Evolutionary conservation across 1,140 invertebrate genomes (phyloP).

Genomic region (Heliconius himera): DNA sequence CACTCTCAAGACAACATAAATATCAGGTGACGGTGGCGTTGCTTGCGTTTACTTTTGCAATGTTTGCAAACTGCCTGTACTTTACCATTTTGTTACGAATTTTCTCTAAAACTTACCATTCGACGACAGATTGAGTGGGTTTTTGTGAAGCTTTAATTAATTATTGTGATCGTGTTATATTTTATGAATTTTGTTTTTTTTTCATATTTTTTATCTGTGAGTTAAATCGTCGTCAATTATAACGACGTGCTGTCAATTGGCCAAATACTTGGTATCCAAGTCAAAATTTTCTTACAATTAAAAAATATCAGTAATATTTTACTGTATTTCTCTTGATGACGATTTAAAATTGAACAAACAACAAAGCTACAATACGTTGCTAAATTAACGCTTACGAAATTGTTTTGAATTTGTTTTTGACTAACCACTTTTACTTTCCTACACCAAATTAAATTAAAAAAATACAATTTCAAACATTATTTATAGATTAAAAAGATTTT

Average conservation of each 20-base stretch:
- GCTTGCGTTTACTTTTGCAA: constrained; percentile 26
- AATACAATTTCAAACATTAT: background rate
- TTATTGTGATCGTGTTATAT: background rate
- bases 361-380: background rate
- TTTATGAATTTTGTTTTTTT: background rate
- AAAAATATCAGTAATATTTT: background rate
- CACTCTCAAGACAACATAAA: constrained; percentile 76
- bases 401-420: background rate
- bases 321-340: background rate
- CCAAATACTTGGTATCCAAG: no score
- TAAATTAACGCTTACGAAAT: no score
- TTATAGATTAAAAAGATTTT: constrained; percentile 89
- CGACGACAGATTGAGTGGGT: background rate
- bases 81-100: background rate
- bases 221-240: background rate
- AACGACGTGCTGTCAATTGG: no score
- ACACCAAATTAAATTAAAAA: background rate
- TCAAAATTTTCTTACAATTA: no score
- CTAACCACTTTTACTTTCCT: background rate
- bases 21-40: constrained; percentile 59
- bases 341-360: background rate
- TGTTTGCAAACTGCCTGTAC: background rate
- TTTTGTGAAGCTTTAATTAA: background rate
- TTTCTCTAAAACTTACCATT: background rate
- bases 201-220: background rate